phyloP scores from a whole-genome alignment of 1,140 invertebrate genomes.

The Trissolcus basalis region DNA sequence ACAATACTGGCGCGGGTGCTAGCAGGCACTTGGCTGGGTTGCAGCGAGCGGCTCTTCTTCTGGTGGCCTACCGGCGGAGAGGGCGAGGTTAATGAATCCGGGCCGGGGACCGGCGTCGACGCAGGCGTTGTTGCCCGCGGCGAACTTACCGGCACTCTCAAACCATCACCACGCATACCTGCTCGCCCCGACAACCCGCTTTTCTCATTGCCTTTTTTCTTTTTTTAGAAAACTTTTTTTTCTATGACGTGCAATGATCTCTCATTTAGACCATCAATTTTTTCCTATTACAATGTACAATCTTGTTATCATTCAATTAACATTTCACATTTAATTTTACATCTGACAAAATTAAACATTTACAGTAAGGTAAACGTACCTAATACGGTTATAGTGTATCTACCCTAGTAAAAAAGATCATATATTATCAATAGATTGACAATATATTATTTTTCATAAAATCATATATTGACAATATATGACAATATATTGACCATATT shows the following conservation, averaged over 20 bases:
- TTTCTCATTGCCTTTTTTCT: conserved; percentile 9
- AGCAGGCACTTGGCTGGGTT: conserved; percentile 81
- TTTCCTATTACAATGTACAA: too few species aligned
- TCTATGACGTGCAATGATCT: not conserved
- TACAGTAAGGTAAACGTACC: too few species aligned
- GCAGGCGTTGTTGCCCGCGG: conserved; percentile 69
- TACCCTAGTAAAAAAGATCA: too few species aligned
- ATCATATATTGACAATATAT: too few species aligned
- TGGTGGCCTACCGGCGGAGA: conserved; percentile 67
- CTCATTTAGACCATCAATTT: too few species aligned
- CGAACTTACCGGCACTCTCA: conserved; percentile 72
- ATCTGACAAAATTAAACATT: too few species aligned
- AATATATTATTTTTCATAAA: too few species aligned
- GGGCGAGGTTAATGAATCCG: conserved; percentile 71
- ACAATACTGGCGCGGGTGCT: conserved; percentile 85
- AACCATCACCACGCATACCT: conserved; percentile 74
- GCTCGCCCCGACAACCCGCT: conserved; percentile 61
- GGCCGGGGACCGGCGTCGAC: conserved; percentile 69
- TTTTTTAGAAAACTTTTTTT: not conserved
- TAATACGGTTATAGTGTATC: too few species aligned
- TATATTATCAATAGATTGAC: too few species aligned
- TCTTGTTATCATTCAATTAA: too few species aligned
- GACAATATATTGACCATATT: too few species aligned
- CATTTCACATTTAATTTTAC: too few species aligned
- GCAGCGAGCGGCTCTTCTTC: conserved; percentile 76